A percentile compares a stretch with the other conserved stretches of the same genome.
Evolutionary conservation across 2,888 invertebrate genomes (phyloP).

Genomic region (Polyploca ridens): DNA sequence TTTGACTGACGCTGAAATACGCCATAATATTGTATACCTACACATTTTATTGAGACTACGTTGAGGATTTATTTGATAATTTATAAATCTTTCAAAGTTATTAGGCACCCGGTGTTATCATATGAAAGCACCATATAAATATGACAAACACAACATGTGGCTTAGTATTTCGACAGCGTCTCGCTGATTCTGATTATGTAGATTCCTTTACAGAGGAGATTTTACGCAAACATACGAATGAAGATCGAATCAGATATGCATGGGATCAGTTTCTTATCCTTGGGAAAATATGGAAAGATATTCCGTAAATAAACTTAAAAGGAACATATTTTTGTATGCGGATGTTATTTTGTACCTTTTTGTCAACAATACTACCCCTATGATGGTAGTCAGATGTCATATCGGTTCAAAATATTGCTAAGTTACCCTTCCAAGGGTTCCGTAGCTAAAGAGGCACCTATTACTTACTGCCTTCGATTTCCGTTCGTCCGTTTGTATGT

Average conservation of each 20-base stretch:
- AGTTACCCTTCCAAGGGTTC: too few species aligned
- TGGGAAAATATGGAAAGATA: conserved; percentile 63
- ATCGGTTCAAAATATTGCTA: background rate
- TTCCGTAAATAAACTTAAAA: conserved; percentile 65
- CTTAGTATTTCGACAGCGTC: conserved; percentile 68
- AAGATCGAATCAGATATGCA: conserved; percentile 78
- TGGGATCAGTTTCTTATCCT: conserved; percentile 74
- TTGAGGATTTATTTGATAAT: background rate
- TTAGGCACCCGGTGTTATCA: background rate
- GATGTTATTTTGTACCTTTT: conserved; percentile 27
- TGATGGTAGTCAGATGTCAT: background rate
- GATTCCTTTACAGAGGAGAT: conserved; percentile 70
- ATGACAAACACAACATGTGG: conserved; percentile 47
- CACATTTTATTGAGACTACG: background rate
- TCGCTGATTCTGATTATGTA: conserved; percentile 77
- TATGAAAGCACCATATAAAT: background rate
- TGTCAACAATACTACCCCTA: conserved; percentile 32
- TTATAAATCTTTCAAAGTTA: background rate
- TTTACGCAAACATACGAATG: conserved; percentile 77
- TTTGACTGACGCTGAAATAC: background rate
- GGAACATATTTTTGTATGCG: conserved; percentile 43
- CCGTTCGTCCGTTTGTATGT: too few species aligned
- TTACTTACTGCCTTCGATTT: too few species aligned
- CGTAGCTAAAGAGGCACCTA: too few species aligned
- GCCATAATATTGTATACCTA: background rate